phyloP scores from a whole-genome alignment of 2,113 vertebrate genomes.

The Ceyx cyanopectus region DNA sequence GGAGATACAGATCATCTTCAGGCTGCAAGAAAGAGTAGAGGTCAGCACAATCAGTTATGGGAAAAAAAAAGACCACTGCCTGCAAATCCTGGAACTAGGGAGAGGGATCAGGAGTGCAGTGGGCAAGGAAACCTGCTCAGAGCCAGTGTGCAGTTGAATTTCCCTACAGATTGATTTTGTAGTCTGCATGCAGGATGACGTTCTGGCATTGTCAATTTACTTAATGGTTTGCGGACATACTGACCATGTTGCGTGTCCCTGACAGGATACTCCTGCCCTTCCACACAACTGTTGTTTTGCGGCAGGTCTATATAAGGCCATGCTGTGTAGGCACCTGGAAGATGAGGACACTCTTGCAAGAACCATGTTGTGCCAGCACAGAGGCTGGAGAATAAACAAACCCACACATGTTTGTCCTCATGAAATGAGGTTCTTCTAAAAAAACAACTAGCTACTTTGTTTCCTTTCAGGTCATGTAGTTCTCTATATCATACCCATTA shows the following conservation, averaged over 20 bases:
- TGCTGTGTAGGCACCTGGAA: neutral
- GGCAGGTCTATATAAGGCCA: neutral
- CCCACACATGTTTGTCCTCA: neutral
- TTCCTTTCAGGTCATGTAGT: neutral
- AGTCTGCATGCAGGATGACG: rapidly evolving
- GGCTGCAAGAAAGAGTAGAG: conserved; percentile 25
- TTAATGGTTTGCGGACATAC: neutral
- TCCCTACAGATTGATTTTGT: neutral
- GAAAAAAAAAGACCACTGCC: neutral
- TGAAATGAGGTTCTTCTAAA: neutral
- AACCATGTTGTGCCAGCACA: neutral
- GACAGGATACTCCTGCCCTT: neutral
- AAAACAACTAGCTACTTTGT: rapidly evolving
- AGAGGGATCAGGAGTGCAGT: rapidly evolving
- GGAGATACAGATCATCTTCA: neutral
- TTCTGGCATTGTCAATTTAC: neutral
- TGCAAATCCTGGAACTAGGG: neutral
- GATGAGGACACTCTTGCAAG: neutral
- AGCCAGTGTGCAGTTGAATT: rapidly evolving
- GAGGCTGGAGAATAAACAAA: neutral
- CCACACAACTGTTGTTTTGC: neutral
- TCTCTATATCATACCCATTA: neutral
- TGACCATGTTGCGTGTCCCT: neutral
- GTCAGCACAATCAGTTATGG: neutral
- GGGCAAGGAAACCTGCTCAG: neutral